Percentiles rank a stretch among this genome's conserved stretches.
phyloP scores from a whole-genome alignment of 2,888 invertebrate species.

The Mimachlamys varia region DNA sequence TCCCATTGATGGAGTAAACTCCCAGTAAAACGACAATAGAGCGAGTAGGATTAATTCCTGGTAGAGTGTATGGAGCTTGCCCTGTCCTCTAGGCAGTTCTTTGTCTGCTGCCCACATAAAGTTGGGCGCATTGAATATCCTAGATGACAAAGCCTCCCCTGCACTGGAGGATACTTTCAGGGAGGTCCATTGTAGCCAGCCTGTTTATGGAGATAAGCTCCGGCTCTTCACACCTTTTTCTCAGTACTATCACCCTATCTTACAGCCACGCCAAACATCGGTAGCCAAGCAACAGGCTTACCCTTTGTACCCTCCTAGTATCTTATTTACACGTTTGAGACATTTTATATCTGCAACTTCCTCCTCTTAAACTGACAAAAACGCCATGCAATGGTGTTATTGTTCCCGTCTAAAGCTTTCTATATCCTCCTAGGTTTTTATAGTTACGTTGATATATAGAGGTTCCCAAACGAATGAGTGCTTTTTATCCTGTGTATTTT shows the following conservation, averaged over 20 bases:
- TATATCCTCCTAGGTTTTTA: not conserved
- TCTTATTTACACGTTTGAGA: constrained; percentile 22
- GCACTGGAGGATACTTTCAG: constrained; percentile 17
- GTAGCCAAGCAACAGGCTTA: not conserved
- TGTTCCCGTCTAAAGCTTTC: not conserved
- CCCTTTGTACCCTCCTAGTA: not conserved
- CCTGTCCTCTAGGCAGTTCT: constrained; percentile 2
- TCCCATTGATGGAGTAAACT: constrained; percentile 17
- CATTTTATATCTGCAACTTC: constrained; percentile 17
- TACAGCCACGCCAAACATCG: not conserved
- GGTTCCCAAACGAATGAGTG: not conserved
- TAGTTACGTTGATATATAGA: not conserved
- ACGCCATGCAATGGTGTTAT: not conserved
- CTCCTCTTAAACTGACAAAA: not conserved
- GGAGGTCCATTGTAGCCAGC: constrained; percentile 22
- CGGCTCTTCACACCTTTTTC: constrained; percentile 27
- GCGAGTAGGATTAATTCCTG: not conserved
- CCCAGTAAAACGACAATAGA: not conserved
- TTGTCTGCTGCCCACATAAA: not conserved
- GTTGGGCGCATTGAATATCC: not conserved
- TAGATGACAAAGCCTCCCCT: not conserved
- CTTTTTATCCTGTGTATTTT: not conserved
- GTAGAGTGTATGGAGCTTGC: not conserved
- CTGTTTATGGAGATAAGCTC: constrained; percentile 5
- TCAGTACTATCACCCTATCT: constrained; percentile 5